These are phyloP conservation scores for Australoheros facetus DNA, from an alignment of 2,797 vertebrate genomes.

Conservation along the genomic window DNA sequence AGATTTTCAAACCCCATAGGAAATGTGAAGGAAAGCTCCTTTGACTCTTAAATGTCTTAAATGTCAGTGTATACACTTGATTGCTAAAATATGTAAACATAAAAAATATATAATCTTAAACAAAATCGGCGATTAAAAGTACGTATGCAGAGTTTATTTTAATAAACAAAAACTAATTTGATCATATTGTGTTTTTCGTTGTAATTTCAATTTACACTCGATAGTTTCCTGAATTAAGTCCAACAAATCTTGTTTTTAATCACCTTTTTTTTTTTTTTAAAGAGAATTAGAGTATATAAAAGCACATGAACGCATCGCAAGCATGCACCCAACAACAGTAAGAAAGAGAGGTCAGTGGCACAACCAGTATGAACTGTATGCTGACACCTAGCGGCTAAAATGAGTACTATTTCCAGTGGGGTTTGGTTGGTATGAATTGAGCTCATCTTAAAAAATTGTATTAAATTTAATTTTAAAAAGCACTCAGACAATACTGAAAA, in stretches of 20 bases:
- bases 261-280: no score
- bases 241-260: neutral
- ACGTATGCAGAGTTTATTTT: neutral
- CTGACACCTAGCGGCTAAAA: constrained; percentile 41
- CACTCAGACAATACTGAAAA: neutral
- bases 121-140: neutral
- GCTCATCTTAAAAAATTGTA: neutral
- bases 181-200: neutral
- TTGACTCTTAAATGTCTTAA: neutral
- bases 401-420: rapidly evolving
- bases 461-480: neutral
- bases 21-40: neutral
- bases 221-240: rapidly evolving
- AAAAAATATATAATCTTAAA: neutral
- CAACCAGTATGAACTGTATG: neutral
- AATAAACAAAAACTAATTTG: neutral
- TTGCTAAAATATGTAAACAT: neutral
- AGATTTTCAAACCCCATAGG: neutral
- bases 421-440: neutral
- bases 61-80: neutral
- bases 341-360: constrained; percentile 11
- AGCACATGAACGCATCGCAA: constrained; percentile 29
- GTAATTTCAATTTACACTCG: neutral
- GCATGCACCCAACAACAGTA: constrained; percentile 26
- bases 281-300: rapidly evolving